Evolutionary conservation across 2,797 vertebrate genomes (phyloP).

Genomic region (Poecile montanus): DNA sequence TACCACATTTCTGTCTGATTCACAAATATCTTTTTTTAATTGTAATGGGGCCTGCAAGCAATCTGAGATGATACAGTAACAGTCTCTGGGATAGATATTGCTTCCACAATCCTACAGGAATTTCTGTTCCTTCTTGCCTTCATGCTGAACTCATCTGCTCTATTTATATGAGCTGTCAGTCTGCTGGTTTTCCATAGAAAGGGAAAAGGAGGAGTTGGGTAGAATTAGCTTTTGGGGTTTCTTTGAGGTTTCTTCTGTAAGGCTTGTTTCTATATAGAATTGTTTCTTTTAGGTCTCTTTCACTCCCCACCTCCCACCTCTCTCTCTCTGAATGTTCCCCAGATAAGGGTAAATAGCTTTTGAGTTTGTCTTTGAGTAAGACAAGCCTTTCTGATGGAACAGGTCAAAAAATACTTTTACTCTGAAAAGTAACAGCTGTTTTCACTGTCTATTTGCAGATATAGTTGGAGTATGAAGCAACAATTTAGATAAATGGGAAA

Average conservation of each 20-base stretch:
- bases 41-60: neutral
- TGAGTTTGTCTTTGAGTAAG: neutral
- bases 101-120: neutral
- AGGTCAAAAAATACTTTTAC: neutral
- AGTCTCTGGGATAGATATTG: neutral
- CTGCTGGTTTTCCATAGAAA: neutral
- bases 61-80: neutral
- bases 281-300: neutral
- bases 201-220: neutral
- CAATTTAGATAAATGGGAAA: neutral
- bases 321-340: neutral
- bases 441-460: neutral
- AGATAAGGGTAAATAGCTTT: neutral
- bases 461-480: neutral
- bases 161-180: neutral
- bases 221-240: neutral
- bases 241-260: neutral
- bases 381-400: neutral
- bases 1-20: neutral
- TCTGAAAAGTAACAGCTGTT: neutral
- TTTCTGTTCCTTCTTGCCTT: neutral
- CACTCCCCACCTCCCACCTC: neutral
- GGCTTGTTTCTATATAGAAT: neutral
- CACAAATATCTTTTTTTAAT: neutral
- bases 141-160: rapidly evolving